phyloP scores from a whole-genome alignment of 2,888 invertebrate species.

The Lasioglossum lativentre region DNA sequence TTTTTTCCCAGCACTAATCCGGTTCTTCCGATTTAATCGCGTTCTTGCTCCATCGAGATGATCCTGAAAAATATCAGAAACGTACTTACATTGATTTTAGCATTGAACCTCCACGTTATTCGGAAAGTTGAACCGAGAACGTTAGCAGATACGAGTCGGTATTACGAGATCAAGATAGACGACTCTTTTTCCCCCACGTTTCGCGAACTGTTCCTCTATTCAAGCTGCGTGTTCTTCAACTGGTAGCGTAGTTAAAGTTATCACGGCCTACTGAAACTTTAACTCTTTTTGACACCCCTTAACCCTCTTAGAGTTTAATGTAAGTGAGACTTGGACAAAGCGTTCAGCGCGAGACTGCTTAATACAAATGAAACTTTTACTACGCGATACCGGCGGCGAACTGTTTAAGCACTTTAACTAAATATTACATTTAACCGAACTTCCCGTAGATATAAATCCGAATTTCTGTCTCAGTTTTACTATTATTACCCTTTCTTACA shows the following conservation, averaged over 20 bases:
- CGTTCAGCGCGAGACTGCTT: background rate
- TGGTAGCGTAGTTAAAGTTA: background rate
- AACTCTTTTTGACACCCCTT: slow-evolving; percentile 14
- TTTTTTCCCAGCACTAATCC: no score
- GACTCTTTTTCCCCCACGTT: background rate
- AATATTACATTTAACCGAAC: background rate
- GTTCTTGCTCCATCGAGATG: background rate
- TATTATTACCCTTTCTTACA: no score
- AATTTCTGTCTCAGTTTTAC: background rate
- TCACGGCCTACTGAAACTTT: slow-evolving; percentile 10
- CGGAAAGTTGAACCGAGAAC: background rate
- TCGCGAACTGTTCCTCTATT: background rate
- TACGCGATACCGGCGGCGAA: background rate
- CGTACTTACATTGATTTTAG: background rate
- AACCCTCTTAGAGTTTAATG: slow-evolving; percentile 13
- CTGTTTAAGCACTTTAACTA: background rate
- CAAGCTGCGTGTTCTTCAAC: background rate
- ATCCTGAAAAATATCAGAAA: background rate
- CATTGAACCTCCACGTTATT: background rate
- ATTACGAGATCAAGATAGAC: background rate
- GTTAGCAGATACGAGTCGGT: background rate
- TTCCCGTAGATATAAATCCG: background rate
- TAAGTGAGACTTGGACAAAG: slow-evolving; percentile 9
- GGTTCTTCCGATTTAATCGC: background rate
- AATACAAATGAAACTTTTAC: slow-evolving; percentile 2